phyloP scores from a whole-genome alignment of 1,140 invertebrate genomes.

The Monochamus saltuarius region DNA sequence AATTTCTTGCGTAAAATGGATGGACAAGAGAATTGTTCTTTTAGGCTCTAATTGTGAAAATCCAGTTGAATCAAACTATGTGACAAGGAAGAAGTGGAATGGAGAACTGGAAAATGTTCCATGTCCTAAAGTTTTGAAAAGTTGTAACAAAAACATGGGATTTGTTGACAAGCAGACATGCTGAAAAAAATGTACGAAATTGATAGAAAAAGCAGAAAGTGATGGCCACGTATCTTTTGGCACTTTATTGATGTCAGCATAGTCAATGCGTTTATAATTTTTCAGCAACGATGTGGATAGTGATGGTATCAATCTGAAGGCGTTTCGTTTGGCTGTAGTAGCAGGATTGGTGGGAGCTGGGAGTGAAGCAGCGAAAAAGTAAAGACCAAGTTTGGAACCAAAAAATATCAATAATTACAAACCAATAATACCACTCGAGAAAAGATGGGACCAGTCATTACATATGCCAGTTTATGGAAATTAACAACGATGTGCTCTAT shows the following conservation, averaged over 20 bases:
- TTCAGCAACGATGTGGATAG: too few relatives aligned
- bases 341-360: too few relatives aligned
- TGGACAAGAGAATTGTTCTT: conserved; percentile 37
- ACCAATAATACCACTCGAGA: conserved; percentile 6
- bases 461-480: conserved; percentile 12
- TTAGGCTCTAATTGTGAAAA: conserved; percentile 41
- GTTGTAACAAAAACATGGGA: conserved; percentile 49
- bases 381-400: conserved; percentile 1
- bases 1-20: conserved; percentile 40
- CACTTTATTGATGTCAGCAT: too few relatives aligned
- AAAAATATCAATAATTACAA: conserved; percentile 9
- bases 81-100: conserved; percentile 44
- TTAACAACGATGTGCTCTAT: conserved; percentile 8
- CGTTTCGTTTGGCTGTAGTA: too few relatives aligned
- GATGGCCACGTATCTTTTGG: too few relatives aligned
- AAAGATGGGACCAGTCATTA: conserved; percentile 10
- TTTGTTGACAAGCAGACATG: conserved; percentile 47
- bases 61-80: conserved; percentile 28
- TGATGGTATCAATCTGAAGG: too few relatives aligned
- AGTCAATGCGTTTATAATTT: too few relatives aligned
- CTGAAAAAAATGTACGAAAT: conserved; percentile 39
- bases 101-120: conserved; percentile 39
- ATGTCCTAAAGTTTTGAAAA: conserved; percentile 41
- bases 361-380: conserved; percentile 3
- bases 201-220: conserved; percentile 39